Base-by-base conservation (phyloP, 2,888 invertebrate genomes). In the Acanthococcus lagerstroemiae region DNA sequence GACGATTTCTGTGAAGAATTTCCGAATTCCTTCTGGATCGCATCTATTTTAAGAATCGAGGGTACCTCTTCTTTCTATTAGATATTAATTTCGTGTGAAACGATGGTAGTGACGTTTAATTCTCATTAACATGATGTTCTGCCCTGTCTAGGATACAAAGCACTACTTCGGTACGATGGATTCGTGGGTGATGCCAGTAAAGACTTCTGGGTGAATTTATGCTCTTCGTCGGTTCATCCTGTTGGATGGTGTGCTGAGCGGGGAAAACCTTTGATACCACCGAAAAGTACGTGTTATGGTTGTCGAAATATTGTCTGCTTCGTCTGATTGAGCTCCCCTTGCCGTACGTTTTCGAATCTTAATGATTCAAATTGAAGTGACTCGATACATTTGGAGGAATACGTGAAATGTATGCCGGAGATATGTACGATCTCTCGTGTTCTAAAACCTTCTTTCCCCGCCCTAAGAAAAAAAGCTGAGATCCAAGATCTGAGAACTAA, bases 171-270 rank as follows among this genome's bases (percentile, higher is more conserved):
- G 67, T 97, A 94, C 76, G 95, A 96, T 79, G 97, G 96, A 5
- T 95, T 94, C 75, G 93, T 91, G 26, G 84, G 84, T 69, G 91
- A 94, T 75, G 81, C 84, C 66, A 84, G 87, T 25, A 88, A 90
- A 76, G 96, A 97, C 77, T 96, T 97, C 76, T 97, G 96, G 96
- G 88, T 95, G 4, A 95, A 95, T 73, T 79, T 97, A 57, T 94
- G 95, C 77, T 90, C 91, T 68, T 87, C 90, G 21, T 88, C 90
- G 74, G 90, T 97, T n/a, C 94, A 95, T 78, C 92, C 94, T 17
- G 95, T 97, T 4, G 96, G 96, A 5, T 97, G 96, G 95, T 95
- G 95, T 78, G 95, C 95, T 3, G 90, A 92, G 0, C 84, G 94
- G 68, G 94, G 94, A 27, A 94, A 95, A 75, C 95, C 95, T 1